Evolutionary conservation across 2,888 invertebrate genomes (phyloP).

Genomic region (Mongoloraphidia duomilia): DNA sequence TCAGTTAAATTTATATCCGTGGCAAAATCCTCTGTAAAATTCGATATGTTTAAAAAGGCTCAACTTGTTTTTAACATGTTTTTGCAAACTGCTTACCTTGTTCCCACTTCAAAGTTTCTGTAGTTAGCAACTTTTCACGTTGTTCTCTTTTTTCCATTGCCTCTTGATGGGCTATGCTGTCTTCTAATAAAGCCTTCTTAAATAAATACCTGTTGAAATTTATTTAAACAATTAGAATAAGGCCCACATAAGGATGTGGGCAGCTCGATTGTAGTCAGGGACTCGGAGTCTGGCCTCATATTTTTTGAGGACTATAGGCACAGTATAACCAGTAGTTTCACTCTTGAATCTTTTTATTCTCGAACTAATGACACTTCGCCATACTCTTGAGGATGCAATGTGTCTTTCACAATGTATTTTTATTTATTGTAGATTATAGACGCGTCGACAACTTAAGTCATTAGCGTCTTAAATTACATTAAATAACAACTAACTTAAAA

Average conservation of each 20-base stretch:
- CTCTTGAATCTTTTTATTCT: no score
- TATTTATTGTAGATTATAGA: no score
- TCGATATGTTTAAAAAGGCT: background rate
- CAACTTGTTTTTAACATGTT: slow-evolving; percentile 7
- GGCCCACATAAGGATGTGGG: no score
- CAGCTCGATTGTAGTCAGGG: no score
- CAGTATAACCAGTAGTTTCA: background rate
- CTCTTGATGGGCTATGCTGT: slow-evolving; percentile 54
- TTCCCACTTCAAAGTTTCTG: slow-evolving; percentile 31
- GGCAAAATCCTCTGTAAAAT: slow-evolving; percentile 44
- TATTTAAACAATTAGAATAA: background rate
- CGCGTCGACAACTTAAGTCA: no score
- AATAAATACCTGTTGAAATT: slow-evolving; percentile 47
- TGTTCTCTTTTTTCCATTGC: slow-evolving; percentile 35
- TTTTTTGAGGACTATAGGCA: background rate
- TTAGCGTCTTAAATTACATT: no score
- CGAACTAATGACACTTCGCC: no score
- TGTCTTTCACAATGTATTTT: no score
- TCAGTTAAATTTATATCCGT: slow-evolving; percentile 51
- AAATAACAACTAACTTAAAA: no score
- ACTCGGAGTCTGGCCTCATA: no score
- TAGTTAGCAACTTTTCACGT: slow-evolving; percentile 32
- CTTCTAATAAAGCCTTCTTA: slow-evolving; percentile 62
- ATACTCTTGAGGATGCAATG: no score
- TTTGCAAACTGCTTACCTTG: slow-evolving; percentile 25